These are phyloP conservation scores for Heliornis fulica DNA, from an alignment of 2,113 vertebrate species.

Conservation along the genomic window DNA sequence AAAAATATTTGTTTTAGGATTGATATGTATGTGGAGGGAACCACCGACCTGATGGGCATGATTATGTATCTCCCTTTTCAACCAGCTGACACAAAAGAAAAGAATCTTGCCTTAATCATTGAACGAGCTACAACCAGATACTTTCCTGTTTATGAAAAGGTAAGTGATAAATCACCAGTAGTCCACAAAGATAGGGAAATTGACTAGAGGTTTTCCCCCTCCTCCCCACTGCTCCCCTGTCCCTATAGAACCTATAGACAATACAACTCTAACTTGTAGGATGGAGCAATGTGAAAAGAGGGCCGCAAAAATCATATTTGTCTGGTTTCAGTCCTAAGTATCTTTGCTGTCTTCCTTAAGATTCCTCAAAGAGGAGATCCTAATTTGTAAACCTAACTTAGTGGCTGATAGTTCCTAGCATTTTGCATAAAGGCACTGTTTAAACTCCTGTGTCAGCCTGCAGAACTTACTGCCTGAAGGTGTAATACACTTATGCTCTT, in stretches of 20 bases:
- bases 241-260: no score
- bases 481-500: background rate
- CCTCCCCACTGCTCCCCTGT: no score
- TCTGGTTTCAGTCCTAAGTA: background rate
- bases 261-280: background rate
- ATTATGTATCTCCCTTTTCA: conserved; percentile 71
- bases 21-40: conserved; percentile 85
- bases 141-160: conserved; percentile 88
- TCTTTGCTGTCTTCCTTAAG: background rate
- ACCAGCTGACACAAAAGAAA: conserved; percentile 45
- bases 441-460: background rate
- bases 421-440: background rate
- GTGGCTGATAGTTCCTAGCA: background rate
- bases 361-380: background rate
- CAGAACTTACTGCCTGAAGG: background rate
- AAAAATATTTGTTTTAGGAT: conserved; percentile 73
- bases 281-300: background rate
- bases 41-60: conserved; percentile 81
- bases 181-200: background rate
- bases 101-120: conserved; percentile 67
- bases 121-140: conserved; percentile 76
- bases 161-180: conserved; percentile 21
- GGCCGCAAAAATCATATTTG: background rate
- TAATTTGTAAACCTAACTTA: background rate
- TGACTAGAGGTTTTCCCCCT: background rate